phyloP scores from a whole-genome alignment of 35 echinoderm and acorn worm genomes.

The Stichopus chloronotus region DNA sequence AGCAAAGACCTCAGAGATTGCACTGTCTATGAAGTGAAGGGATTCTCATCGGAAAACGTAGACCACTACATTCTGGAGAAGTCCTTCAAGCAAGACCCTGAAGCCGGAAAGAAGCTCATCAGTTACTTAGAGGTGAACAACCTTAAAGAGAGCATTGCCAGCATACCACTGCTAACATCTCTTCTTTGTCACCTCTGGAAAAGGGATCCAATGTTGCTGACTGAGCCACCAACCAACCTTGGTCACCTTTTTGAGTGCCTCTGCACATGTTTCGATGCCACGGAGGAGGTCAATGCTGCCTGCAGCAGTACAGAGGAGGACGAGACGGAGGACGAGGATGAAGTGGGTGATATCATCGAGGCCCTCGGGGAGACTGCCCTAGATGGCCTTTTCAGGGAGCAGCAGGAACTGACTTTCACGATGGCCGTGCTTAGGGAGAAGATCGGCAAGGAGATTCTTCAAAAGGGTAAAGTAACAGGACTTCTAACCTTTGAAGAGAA shows the following conservation, averaged over 20 bases:
- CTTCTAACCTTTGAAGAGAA: slow-evolving; percentile 48
- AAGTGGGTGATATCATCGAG: not conserved
- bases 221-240: not conserved
- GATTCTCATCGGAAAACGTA: slow-evolving; percentile 51
- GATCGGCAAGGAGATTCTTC: not conserved
- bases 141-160: slow-evolving; percentile 45
- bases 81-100: slow-evolving; percentile 15
- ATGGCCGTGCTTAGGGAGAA: not conserved
- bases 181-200: slow-evolving; percentile 41
- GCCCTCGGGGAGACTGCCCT: slow-evolving; percentile 35
- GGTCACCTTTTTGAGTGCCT: slow-evolving; percentile 45
- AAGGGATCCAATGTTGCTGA: not conserved
- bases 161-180: slow-evolving; percentile 47
- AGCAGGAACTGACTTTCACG: not conserved
- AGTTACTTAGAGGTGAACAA: slow-evolving; percentile 30
- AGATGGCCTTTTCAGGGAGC: slow-evolving; percentile 38
- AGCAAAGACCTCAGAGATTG: slow-evolving; percentile 34
- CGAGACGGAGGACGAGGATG: not conserved
- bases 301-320: slow-evolving; percentile 36
- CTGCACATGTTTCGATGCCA: slow-evolving; percentile 8
- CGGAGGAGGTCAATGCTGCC: not conserved
- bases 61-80: slow-evolving; percentile 41
- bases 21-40: slow-evolving; percentile 31
- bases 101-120: slow-evolving; percentile 18
- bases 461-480: slow-evolving; percentile 8